phyloP scores from a whole-genome alignment of 2,113 vertebrate genomes.

The Ctenodactylus gundi region DNA sequence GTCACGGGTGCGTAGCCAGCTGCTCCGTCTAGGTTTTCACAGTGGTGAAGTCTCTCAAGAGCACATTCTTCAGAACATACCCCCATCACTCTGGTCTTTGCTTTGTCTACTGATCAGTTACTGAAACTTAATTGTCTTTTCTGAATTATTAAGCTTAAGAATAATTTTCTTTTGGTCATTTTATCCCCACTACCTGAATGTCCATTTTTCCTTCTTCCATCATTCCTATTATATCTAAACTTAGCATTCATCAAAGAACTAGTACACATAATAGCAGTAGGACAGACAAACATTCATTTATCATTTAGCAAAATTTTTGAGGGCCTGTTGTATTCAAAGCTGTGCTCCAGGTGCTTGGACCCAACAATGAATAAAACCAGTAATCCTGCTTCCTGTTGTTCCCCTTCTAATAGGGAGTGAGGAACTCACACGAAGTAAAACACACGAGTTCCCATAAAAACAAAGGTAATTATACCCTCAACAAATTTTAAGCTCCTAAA shows the following conservation, averaged over 20 bases:
- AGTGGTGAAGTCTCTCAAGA: not conserved
- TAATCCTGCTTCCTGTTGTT: not conserved
- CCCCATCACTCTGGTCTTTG: not conserved
- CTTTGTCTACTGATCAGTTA: not conserved
- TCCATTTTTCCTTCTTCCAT: not conserved
- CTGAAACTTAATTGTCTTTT: constrained; percentile 1
- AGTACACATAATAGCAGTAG: not conserved
- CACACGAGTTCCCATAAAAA: not conserved
- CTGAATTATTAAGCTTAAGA: constrained; percentile 36
- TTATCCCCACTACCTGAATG: not conserved
- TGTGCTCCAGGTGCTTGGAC: not conserved
- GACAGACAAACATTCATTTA: not conserved
- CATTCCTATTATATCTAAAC: not conserved
- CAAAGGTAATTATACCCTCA: not conserved
- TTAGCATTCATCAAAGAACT: not conserved
- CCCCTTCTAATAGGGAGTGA: not conserved
- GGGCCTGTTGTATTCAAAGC: not conserved
- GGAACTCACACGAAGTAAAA: not conserved
- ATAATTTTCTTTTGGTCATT: not conserved
- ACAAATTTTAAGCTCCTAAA: not conserved
- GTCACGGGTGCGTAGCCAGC: no score
- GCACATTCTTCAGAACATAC: not conserved
- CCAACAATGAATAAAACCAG: not conserved
- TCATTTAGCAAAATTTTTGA: not conserved
- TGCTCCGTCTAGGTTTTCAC: not conserved